Percentiles rank a stretch among this genome's conserved stretches.
Conservation (phyloP, 1,140 invertebrate species). For the Neuroterus valhalla region DNA sequence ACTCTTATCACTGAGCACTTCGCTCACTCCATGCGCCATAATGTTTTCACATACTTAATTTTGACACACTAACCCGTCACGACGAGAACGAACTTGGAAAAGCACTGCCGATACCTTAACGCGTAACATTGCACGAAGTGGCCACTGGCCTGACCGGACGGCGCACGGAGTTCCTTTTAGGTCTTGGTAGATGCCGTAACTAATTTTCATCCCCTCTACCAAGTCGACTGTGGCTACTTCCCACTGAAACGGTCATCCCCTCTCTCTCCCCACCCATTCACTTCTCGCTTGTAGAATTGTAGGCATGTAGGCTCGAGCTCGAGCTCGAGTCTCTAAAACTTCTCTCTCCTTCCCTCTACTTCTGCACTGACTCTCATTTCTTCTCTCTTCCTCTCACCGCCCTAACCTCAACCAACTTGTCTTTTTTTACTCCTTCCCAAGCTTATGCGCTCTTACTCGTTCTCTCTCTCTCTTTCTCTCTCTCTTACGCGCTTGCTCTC, state of each 20-base stretch:
- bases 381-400: slow-evolving; percentile 38
- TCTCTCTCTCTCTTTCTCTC: no score
- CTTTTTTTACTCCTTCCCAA: slow-evolving; percentile 38
- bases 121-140: slow-evolving; percentile 72
- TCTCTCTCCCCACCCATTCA: slow-evolving; percentile 4
- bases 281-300: neutral
- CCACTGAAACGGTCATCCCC: slow-evolving; percentile 56
- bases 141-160: slow-evolving; percentile 62
- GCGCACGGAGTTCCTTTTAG: slow-evolving; percentile 68
- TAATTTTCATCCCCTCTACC: slow-evolving; percentile 70
- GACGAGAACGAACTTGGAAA: slow-evolving; percentile 67
- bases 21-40: slow-evolving; percentile 78
- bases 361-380: neutral
- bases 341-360: slow-evolving; percentile 32
- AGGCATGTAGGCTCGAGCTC: no score
- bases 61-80: slow-evolving; percentile 64
- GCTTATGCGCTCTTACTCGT: no score
- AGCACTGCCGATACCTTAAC: slow-evolving; percentile 62
- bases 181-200: slow-evolving; percentile 73
- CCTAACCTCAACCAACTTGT: slow-evolving; percentile 35
- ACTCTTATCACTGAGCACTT: slow-evolving; percentile 67
- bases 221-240: slow-evolving; percentile 57
- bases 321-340: neutral
- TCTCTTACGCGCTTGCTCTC: no score
- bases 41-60: slow-evolving; percentile 47